Conservation (phyloP, 1,140 invertebrate species). For the Halictus rubicundus region DNA sequence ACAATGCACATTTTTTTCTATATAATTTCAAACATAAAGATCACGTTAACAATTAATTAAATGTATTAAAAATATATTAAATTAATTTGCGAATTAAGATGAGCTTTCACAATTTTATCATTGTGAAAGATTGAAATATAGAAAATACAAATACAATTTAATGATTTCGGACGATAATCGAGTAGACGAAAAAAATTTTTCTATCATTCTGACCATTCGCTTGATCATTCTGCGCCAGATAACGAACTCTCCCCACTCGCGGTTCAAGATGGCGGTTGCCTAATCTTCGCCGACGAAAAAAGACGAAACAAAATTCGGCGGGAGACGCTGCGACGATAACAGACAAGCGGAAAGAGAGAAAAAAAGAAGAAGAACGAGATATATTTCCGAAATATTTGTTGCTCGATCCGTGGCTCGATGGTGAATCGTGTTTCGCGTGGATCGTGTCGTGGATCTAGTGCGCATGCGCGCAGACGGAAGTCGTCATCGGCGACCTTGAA, state of each 20-base stretch:
- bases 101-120: no score
- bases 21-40: no score
- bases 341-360: background rate
- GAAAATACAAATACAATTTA: background rate
- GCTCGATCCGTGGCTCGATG: background rate
- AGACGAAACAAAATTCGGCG: background rate
- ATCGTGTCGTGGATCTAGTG: background rate
- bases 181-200: background rate
- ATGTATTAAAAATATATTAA: no score
- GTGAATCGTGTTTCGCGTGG: background rate
- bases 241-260: slow-evolving; percentile 20
- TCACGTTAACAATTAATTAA: no score
- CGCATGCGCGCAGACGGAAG: background rate
- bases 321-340: background rate
- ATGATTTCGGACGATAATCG: background rate
- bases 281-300: slow-evolving; percentile 43
- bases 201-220: slow-evolving; percentile 1
- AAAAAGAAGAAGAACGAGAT: background rate
- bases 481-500: slow-evolving; percentile 5
- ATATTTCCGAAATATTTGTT: slow-evolving; percentile 51
- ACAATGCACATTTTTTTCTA: no score
- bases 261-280: slow-evolving; percentile 11
- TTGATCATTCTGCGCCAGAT: slow-evolving; percentile 3
- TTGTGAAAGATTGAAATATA: no score
- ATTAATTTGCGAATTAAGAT: no score